A percentile compares a stretch with the other conserved stretches of the same genome.
Conservation (phyloP, 2,797 vertebrate genomes). For the Nyctalus aviator region DNA sequence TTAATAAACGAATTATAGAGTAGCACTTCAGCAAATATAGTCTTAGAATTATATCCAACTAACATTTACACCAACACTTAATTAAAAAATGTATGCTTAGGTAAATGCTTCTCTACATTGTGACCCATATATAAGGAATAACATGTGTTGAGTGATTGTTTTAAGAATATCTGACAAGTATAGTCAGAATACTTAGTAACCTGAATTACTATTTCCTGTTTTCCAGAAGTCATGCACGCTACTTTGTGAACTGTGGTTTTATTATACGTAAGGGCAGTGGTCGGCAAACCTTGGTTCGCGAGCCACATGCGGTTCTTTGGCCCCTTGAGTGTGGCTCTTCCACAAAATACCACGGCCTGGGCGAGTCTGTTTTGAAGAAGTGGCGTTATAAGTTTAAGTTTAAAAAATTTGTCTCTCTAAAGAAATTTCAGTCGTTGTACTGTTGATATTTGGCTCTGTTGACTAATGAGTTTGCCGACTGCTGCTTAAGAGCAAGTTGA, state of each 20-base stretch:
- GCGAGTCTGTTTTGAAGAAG: too few relatives aligned
- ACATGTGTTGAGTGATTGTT: background rate
- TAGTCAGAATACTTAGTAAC: conserved; percentile 13
- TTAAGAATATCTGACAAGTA: conserved; percentile 28
- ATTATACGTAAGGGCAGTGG: background rate
- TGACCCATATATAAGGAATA: background rate
- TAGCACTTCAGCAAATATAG: conserved; percentile 40
- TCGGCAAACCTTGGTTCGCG: too few relatives aligned
- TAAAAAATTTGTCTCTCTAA: too few relatives aligned
- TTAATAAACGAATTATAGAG: background rate
- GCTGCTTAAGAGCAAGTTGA: background rate
- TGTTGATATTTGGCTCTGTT: too few relatives aligned
- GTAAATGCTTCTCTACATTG: background rate
- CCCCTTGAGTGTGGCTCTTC: too few relatives aligned
- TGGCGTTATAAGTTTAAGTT: too few relatives aligned
- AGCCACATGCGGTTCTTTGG: too few relatives aligned
- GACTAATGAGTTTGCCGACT: too few relatives aligned
- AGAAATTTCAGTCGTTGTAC: too few relatives aligned
- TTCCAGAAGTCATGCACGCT: conserved; percentile 23
- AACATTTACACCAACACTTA: conserved; percentile 3
- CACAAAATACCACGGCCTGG: too few relatives aligned
- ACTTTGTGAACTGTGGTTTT: conserved; percentile 47
- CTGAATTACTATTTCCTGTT: conserved; percentile 16
- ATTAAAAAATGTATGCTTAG: background rate
- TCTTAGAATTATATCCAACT: background rate